Evolutionary conservation across 2,113 vertebrate genomes (phyloP), one percentile per base, ranked within the genome.

Genomic region (Podarcis cretensis): DNA sequence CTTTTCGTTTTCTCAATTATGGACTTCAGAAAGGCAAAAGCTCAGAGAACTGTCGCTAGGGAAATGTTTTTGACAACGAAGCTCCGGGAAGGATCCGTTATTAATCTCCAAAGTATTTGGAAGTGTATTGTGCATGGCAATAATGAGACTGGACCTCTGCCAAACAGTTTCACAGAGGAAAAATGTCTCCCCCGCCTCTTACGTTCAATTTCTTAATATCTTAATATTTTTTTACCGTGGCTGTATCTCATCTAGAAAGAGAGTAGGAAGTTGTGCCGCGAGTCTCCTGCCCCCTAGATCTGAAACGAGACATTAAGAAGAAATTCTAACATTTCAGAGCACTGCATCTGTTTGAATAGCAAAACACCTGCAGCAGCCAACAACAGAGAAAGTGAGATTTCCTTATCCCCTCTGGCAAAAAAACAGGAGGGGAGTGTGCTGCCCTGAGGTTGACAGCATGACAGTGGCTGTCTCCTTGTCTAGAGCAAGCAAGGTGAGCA

Each of bases 91-190:
- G 85, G 91, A 89, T 90, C 88, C 65, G 74, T 88, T 92, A 93
- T 87, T 86, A 68, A 76, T 91, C 79, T 89, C 92, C 84, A 84
- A 92, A 94, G 90, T 87, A 93, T 65, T 85, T 86, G 88, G 85
- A 92, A 90, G 93, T 71, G 35, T 89, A 81, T 69, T 91, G 84
- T 78, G 87, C 87, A 82, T 94, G 86, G 54, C 89, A 81, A 63
- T 54, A 81, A n/a, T 5, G 63, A n/a, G 32, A 2, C 57, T 81
- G n/a, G 54, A 20, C 18, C 16, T 32, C 25, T 20, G 57, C 57
- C 54, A 35, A 81, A 35, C 7, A 1, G 30, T 63, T 2, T 16
- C 32, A 63, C 18, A 20, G 59, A 63, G 4, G 59, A 5, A 20
- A 63, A 63, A 8, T 63, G 59, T 63, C 59, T 63, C 18, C 18